These are phyloP conservation scores for Toxotes jaculatrix DNA, from an alignment of 2,113 vertebrate genomes.

Conservation along the genomic window DNA sequence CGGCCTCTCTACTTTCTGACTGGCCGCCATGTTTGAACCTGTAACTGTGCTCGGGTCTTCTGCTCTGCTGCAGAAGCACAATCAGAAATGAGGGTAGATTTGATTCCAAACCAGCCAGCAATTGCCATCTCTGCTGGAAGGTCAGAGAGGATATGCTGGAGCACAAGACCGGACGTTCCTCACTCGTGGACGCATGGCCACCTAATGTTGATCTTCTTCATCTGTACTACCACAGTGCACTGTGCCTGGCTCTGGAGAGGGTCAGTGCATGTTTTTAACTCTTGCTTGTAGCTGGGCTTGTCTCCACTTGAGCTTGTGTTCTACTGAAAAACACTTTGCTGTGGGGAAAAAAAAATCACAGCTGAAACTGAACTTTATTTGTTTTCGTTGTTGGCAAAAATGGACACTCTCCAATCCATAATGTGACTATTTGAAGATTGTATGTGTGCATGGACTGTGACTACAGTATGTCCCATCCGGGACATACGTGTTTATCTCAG, in stretches of 20 bases:
- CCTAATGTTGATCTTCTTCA: constrained; percentile 15
- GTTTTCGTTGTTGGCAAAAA: constrained; percentile 44
- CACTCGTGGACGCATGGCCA: constrained; percentile 15
- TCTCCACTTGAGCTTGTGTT: constrained; percentile 35
- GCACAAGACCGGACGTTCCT: constrained; percentile 18
- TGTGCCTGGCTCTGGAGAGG: constrained; percentile 35
- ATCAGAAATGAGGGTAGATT: constrained; percentile 34
- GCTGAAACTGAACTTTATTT: constrained; percentile 32
- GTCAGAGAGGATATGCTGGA: constrained; percentile 1
- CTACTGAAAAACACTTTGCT: constrained; percentile 45
- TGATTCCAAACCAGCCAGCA: constrained; percentile 34
- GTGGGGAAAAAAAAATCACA: constrained; percentile 20
- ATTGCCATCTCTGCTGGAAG: constrained; percentile 17
- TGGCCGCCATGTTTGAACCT: constrained; percentile 91
- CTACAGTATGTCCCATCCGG: constrained; percentile 49
- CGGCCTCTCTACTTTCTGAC: constrained; percentile 97
- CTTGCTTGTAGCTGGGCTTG: constrained; percentile 27
- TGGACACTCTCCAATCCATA: constrained; percentile 32
- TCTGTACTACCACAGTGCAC: constrained; percentile 33
- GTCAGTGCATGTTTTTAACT: constrained; percentile 13
- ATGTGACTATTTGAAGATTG: constrained; percentile 68
- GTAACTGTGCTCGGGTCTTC: not conserved
- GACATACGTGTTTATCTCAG: constrained; percentile 80
- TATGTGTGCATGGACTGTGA: constrained; percentile 67
- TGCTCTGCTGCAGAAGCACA: constrained; percentile 18